These are phyloP conservation scores for Balearica regulorum DNA, from an alignment of 2,797 vertebrate genomes.

Conservation along the genomic window DNA sequence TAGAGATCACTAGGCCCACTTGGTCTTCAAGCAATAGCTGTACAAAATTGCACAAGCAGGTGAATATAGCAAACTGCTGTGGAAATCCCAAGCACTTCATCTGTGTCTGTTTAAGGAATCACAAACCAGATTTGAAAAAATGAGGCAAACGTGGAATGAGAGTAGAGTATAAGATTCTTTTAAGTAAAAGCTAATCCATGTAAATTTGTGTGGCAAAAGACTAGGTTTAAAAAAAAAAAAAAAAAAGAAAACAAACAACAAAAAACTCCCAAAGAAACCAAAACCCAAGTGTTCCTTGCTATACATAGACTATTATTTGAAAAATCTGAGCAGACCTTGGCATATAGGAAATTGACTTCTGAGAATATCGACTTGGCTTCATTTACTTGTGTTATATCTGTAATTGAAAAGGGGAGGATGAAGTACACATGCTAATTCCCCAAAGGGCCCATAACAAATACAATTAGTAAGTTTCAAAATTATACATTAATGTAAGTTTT, in stretches of 20 bases:
- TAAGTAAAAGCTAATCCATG: neutral
- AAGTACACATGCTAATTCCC: constrained; percentile 7
- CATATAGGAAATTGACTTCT: constrained; percentile 15
- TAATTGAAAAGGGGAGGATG: constrained; percentile 53
- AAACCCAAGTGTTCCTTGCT: neutral
- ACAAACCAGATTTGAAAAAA: neutral
- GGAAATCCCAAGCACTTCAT: neutral
- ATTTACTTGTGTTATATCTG: constrained; percentile 13
- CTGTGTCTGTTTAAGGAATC: neutral
- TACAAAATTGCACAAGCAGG: neutral
- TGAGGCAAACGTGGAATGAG: neutral
- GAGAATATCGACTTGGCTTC: constrained; percentile 34
- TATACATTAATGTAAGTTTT: neutral
- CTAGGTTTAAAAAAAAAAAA: neutral
- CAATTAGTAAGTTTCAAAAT: neutral
- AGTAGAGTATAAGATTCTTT: neutral
- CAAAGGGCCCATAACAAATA: neutral
- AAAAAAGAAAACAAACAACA: neutral
- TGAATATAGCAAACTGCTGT: neutral
- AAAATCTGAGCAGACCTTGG: constrained; percentile 8
- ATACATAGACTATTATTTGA: neutral
- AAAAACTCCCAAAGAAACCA: neutral
- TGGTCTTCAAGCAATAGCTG: neutral
- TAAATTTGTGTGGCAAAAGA: neutral
- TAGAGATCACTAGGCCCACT: neutral